Evolutionary conservation across 2,888 invertebrate genomes (phyloP).

Genomic region (Merodon equestris): DNA sequence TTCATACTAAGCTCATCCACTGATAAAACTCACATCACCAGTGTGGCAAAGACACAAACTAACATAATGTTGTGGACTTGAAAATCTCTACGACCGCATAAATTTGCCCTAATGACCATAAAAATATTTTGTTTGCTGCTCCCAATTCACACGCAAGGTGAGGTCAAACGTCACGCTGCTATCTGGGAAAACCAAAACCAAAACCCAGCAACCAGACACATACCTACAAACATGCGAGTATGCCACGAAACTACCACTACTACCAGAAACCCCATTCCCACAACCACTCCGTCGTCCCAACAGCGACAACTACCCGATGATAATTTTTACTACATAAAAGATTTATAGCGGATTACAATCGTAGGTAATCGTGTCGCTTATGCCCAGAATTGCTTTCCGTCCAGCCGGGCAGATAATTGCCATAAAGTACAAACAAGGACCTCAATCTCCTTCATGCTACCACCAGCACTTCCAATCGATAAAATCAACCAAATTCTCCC

Average conservation of each 20-base stretch:
- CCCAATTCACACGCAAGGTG: constrained; percentile 45
- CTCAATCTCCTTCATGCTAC: neutral
- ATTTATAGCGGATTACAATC: constrained; percentile 58
- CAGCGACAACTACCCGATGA: constrained; percentile 41
- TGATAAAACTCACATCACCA: no score
- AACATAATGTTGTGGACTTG: no score
- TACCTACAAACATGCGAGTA: neutral
- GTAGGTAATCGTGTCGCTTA: constrained; percentile 47
- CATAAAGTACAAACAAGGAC: constrained; percentile 38
- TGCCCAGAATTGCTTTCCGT: constrained; percentile 22
- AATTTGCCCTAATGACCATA: constrained; percentile 58
- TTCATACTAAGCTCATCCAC: no score
- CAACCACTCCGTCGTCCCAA: no score
- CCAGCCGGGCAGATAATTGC: constrained; percentile 48
- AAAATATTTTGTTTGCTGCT: constrained; percentile 55
- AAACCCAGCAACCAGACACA: neutral
- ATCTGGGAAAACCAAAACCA: constrained; percentile 19
- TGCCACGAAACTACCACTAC: neutral
- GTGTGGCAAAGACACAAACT: no score
- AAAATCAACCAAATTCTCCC: constrained; percentile 11
- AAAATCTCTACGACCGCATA: constrained; percentile 58
- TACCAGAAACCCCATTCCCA: no score
- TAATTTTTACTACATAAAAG: constrained; percentile 49
- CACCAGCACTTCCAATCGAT: constrained; percentile 37
- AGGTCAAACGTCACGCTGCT: constrained; percentile 26